Base-by-base conservation (phyloP, 2,113 vertebrate species). In the Callospermophilus lateralis region DNA sequence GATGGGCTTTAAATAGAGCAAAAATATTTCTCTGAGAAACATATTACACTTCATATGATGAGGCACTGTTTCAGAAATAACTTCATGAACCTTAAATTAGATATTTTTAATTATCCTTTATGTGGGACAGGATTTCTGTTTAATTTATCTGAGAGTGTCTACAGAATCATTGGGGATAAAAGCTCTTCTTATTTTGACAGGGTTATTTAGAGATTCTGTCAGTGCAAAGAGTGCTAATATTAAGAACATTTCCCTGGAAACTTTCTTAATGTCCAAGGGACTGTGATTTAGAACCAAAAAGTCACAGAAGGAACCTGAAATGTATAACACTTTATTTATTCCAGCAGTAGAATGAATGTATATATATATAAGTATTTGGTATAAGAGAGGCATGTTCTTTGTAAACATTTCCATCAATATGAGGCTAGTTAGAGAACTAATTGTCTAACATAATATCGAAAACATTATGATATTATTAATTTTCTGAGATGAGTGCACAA, bases 21-120 rank as follows among this genome's bases (percentile, higher is more conserved):
- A 89, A 39, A 93, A 42, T 94, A 55, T 95, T 79, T 96, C 68
- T 93, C 68, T 72, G 63, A 89, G 76, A 92, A 92, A 81, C 34
- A 74, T 88, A 88, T 81, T 85, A 55, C 8, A 91, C 92, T 94
- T 94, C 65, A 86, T 34, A 77, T 53, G 81, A 88, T 96, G 70
- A 89, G 51, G 80, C 20, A 45, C 63, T 86, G 94, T 83, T 96
- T 95, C 63, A 95, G 58, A 92, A 94, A 96, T 89, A 96, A 79
- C 58, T 95, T 84, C 76, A 67, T 55, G 84, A 96, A 86, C 58
- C 10, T 89, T 83, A 94, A 91, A 78, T 94, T 89, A 95, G 84
- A 70, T 94, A 76, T 79, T 96, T 96, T 97, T 80, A 97, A 97
- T 95, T 81, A 94, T 91, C 85, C n/a, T 70, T 74, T 94, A 68